Evolutionary conservation across 1,140 invertebrate species (phyloP).

Genomic region (Drosophila melanogaster): Release_6_plus_ISO1_MT NC_004354.4:12654501-12655000

Average conservation of each 20-base stretch:
- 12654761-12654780: conserved; percentile 36
- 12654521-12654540: conserved; percentile 79
- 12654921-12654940: neutral
- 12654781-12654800: conserved; percentile 27
- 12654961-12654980: no score
- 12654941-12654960: no score
- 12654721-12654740: conserved; percentile 9
- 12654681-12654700: conserved; percentile 43
- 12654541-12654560: conserved; percentile 49
- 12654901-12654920: neutral
- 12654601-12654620: conserved; percentile 31
- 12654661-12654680: conserved; percentile 9
- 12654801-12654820: conserved; percentile 38
- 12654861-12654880: conserved; percentile 1
- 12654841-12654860: neutral
- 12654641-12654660: neutral
- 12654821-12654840: conserved; percentile 23
- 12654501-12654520: conserved; percentile 68
- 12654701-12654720: conserved; percentile 22
- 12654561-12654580: conserved; percentile 57
- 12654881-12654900: neutral
- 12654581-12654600: conserved; percentile 37
- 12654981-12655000: no score
- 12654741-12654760: conserved; percentile 29
- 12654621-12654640: neutral